phyloP scores from a whole-genome alignment of 2,113 vertebrate species.

The Rhinolophus ferrumequinum region DNA sequence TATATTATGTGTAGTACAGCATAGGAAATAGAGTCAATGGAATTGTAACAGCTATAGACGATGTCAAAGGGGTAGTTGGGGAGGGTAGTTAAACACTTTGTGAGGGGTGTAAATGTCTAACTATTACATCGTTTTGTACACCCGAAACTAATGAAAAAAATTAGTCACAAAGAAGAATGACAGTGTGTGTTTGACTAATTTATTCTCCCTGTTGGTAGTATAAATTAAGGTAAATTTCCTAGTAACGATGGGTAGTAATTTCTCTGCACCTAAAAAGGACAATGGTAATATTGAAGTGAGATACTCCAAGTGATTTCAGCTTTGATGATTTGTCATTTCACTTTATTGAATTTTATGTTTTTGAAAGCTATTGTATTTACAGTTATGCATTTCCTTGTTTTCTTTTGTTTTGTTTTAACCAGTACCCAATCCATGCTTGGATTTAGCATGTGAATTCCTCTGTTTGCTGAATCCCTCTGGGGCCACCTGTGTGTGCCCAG shows the following conservation, averaged over 20 bases:
- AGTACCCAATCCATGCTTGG: slow-evolving; percentile 95
- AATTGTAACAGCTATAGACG: too few relatives aligned
- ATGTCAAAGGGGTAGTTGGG: too few relatives aligned
- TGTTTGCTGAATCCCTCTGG: slow-evolving; percentile 96
- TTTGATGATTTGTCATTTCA: slow-evolving; percentile 25
- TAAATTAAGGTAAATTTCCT: neutral
- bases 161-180: neutral
- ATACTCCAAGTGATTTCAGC: neutral
- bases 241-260: neutral
- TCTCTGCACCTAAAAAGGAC: neutral
- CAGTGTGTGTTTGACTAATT: neutral
- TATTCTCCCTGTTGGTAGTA: neutral
- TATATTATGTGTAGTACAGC: too few relatives aligned
- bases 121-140: too few relatives aligned
- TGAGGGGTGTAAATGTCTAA: too few relatives aligned
- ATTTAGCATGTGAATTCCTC: slow-evolving; percentile 95
- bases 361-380: neutral
- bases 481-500: slow-evolving; percentile 94
- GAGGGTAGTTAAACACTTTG: too few relatives aligned
- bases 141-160: too few relatives aligned
- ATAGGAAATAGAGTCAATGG: too few relatives aligned
- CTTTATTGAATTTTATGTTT: neutral
- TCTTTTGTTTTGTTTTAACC: slow-evolving; percentile 65
- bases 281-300: neutral
- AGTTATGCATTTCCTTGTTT: neutral